Evolutionary conservation across 37 sponge, comb jelly and placozoan species (phyloP), one percentile per base, ranked within the genome.

Genomic region (Beroe forskalii): DNA sequence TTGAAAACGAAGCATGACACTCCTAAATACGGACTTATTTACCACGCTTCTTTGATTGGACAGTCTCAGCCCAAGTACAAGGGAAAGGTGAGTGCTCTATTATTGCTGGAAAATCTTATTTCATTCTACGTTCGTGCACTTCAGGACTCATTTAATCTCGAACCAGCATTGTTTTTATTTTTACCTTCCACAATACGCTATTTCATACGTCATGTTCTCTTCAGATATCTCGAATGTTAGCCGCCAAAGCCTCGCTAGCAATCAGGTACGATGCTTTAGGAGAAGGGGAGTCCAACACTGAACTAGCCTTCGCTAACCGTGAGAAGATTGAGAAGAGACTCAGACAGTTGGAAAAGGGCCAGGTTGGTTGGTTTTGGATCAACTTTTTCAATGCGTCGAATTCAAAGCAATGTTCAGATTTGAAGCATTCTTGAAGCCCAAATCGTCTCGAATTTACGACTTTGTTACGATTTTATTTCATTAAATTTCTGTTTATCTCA

Each of bases 1-100:
- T 76, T 97, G 39, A 97, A 97, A 92, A 96, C 96, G 0, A 97
- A 96, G 62, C 97, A 97, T 48, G 97, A 95, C 91, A 97, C 98
- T 31, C 98, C 98, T 55, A 97, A 97, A 61, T 97, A 97, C 90
- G 98, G 98, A 0, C 93, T 97, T 39, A 95, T 97, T 20, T 97
- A 96, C 91, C 98, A 97, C 69, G 98, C 98, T 40, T 96, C 96
- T 67, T 89, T 97, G 62, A 97, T 97, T 1, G 98, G 98, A 12
- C 98, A 97, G 63, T 91, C 92, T 0, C 92, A 93, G 27, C 93
- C 95, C 33, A 97, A 97, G 92, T 90, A 94, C 91, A 97, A 96
- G 76, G 98, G 98, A 0, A 96, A 97, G 92, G 91, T 92, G 0
- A 63, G 66, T 19, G 17, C 9, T 17, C 60, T 19, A 19, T 55